Percentiles rank a stretch among this genome's conserved stretches.
These are phyloP conservation scores for Ochotona curzoniae DNA, from an alignment of 2,113 vertebrate species.

Conservation along the genomic window DNA sequence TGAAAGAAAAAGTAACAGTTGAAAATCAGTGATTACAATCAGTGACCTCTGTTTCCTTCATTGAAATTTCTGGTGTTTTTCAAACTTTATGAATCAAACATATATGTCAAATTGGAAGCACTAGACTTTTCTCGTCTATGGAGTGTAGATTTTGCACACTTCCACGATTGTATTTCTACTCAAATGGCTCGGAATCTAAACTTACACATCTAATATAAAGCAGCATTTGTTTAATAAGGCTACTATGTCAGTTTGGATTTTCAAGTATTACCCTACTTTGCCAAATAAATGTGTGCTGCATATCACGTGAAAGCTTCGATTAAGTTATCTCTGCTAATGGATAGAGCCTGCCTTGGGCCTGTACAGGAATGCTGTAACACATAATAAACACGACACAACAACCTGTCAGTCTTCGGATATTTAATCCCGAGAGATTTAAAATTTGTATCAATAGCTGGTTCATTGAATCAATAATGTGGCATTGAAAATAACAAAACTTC, in stretches of 20 bases:
- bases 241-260: background rate
- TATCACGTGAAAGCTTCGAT: background rate
- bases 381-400: background rate
- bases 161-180: no score
- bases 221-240: background rate
- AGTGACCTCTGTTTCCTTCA: background rate
- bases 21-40: background rate
- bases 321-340: background rate
- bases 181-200: fast-evolving
- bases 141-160: background rate
- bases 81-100: background rate
- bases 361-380: background rate
- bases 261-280: background rate
- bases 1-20: background rate
- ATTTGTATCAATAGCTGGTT: background rate
- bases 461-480: background rate
- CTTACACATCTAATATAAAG: no score
- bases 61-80: background rate
- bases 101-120: background rate
- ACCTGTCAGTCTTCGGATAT: background rate
- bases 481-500: background rate
- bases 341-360: background rate
- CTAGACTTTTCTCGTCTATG: background rate
- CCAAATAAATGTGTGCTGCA: background rate
- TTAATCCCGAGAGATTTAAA: background rate